phyloP scores from a whole-genome alignment of 2,113 vertebrate genomes.

The Festucalex cinctus region DNA sequence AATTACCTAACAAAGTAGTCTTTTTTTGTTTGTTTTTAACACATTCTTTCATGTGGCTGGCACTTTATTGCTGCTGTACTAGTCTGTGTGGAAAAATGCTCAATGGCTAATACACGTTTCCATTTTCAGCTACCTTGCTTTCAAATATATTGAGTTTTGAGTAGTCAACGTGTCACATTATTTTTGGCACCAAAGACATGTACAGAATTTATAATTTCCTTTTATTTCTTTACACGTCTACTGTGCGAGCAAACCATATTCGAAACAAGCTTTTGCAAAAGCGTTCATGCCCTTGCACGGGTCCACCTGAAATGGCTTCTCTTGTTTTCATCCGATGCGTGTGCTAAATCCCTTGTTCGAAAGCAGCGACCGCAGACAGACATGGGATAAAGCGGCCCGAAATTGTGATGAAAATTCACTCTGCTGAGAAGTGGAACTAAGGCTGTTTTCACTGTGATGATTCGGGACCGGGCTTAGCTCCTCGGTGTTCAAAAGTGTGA shows the following conservation, averaged over 20 bases:
- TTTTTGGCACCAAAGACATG: background rate
- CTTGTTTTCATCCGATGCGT: constrained; percentile 27
- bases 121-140: background rate
- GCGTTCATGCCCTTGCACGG: background rate
- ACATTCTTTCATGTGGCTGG: too few species aligned
- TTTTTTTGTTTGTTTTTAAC: too few species aligned
- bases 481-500: constrained; percentile 28
- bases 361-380: constrained; percentile 20
- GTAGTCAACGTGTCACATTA: background rate
- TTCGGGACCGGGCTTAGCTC: constrained; percentile 28
- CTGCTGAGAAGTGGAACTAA: constrained; percentile 63
- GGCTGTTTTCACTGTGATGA: constrained; percentile 41
- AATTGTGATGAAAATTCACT: constrained; percentile 42
- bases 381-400: constrained; percentile 11
- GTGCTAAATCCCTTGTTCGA: constrained; percentile 39
- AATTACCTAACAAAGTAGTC: too few species aligned
- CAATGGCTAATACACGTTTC: background rate
- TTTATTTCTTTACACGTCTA: background rate
- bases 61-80: too few species aligned
- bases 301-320: constrained; percentile 24
- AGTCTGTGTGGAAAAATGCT: too few species aligned
- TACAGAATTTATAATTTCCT: background rate
- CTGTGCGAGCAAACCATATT: background rate
- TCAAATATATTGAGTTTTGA: background rate
- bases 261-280: constrained; percentile 7